Evolutionary conservation across 2,113 vertebrate genomes (phyloP).

Genomic region (Desmodus rotundus): DNA sequence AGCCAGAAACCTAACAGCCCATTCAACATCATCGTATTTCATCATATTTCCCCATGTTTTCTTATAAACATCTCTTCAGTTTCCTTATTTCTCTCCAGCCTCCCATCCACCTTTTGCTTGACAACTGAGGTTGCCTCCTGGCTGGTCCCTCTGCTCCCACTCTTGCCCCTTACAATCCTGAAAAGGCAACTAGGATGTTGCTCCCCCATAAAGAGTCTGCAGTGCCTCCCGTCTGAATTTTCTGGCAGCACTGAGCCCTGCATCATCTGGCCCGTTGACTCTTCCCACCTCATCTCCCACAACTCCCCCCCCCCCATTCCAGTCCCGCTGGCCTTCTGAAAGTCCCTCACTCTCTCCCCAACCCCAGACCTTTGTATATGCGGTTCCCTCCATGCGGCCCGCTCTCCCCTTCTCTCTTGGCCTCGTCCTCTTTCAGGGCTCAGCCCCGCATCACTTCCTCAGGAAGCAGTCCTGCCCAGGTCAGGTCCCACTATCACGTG

Average conservation of each 20-base stretch:
- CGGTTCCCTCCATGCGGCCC: neutral
- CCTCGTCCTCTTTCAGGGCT: neutral
- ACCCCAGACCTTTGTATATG: neutral
- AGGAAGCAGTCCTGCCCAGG: neutral
- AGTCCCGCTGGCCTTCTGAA: neutral
- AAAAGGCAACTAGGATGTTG: neutral
- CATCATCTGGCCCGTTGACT: neutral
- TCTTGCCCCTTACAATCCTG: neutral
- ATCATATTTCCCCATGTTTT: neutral
- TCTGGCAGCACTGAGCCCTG: neutral
- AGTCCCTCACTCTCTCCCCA: neutral
- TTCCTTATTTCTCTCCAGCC: neutral
- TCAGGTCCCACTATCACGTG: neutral
- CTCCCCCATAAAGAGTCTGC: neutral
- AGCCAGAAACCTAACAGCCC: neutral
- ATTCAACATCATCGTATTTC: neutral
- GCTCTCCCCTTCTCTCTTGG: neutral
- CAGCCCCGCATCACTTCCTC: neutral
- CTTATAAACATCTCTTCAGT: neutral
- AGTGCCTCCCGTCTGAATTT: neutral
- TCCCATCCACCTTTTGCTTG: neutral
- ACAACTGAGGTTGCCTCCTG: neutral
- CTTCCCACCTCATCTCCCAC: neutral
- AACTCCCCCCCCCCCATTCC: neutral
- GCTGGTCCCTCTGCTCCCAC: neutral